These are phyloP conservation scores for Caenorhabditis sulstoni DNA, from an alignment of 2,888 invertebrate genomes.

Conservation along the genomic window DNA sequence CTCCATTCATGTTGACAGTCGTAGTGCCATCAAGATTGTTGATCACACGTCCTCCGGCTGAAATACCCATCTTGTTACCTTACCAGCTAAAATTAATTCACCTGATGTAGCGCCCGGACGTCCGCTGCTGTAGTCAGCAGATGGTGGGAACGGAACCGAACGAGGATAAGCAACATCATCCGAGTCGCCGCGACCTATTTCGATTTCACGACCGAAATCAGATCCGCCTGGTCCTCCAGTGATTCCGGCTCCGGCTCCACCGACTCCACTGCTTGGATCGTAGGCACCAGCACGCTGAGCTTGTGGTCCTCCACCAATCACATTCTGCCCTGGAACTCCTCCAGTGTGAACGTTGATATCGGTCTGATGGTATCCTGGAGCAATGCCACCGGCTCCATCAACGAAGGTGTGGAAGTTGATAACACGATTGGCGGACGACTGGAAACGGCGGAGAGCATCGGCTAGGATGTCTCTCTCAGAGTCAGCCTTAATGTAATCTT, in stretches of 20 bases:
- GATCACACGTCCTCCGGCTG: slow-evolving; percentile 60
- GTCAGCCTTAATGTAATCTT: slow-evolving; percentile 79
- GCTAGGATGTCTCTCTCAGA: slow-evolving; percentile 76
- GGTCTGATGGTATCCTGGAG: slow-evolving; percentile 29
- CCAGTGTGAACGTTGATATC: slow-evolving; percentile 47
- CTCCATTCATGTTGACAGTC: slow-evolving; percentile 70
- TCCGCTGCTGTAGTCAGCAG: slow-evolving; percentile 61
- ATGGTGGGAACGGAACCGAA: slow-evolving; percentile 76
- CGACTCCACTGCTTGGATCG: slow-evolving; percentile 53
- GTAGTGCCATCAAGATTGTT: slow-evolving; percentile 63
- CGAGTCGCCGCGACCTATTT: slow-evolving; percentile 65
- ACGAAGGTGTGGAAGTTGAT: slow-evolving; percentile 71
- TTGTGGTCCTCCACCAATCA: slow-evolving; percentile 47
- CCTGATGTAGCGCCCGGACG: slow-evolving; percentile 56
- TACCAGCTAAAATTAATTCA: neutral
- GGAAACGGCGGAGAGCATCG: slow-evolving; percentile 79
- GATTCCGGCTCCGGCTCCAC: slow-evolving; percentile 60
- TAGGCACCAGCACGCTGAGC: slow-evolving; percentile 48
- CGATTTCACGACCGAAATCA: slow-evolving; percentile 66
- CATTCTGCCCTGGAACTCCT: slow-evolving; percentile 32
- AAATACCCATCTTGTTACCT: slow-evolving; percentile 5
- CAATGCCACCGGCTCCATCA: slow-evolving; percentile 51
- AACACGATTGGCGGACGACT: slow-evolving; percentile 75
- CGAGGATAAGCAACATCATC: slow-evolving; percentile 70
- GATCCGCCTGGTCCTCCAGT: slow-evolving; percentile 65